Conservation (phyloP, 2,113 vertebrate species). For the Anseranas semipalmata region DNA sequence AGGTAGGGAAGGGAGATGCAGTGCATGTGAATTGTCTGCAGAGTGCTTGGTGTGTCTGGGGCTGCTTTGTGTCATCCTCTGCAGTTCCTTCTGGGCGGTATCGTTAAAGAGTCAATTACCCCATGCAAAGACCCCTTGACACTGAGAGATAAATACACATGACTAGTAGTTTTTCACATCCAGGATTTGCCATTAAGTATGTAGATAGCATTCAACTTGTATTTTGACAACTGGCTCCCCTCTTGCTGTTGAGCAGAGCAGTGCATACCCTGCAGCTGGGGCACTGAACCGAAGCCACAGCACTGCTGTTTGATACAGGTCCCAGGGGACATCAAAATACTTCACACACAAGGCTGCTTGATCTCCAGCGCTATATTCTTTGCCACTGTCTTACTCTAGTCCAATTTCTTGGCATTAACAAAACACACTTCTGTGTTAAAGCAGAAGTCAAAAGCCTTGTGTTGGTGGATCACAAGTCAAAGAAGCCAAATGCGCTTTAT, state of each 20-base stretch:
- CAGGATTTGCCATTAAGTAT: background rate
- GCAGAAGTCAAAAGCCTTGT: background rate
- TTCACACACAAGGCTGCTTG: background rate
- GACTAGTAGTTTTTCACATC: background rate
- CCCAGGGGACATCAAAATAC: background rate
- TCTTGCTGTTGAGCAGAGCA: constrained; percentile 7
- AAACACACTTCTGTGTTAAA: background rate
- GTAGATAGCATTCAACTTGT: background rate
- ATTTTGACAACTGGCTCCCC: constrained; percentile 23
- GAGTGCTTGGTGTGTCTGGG: background rate
- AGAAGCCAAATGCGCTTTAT: background rate
- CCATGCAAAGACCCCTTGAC: background rate
- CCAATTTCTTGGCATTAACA: background rate
- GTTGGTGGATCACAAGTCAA: background rate
- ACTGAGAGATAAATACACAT: background rate
- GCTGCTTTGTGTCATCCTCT: background rate
- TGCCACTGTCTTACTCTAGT: background rate
- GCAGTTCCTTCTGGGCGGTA: background rate
- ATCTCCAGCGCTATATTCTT: background rate
- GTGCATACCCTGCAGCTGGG: constrained; percentile 29
- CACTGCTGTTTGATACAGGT: constrained; percentile 20
- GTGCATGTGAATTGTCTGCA: background rate
- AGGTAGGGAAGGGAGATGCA: background rate
- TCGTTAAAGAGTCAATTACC: background rate
- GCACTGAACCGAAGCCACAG: background rate